A percentile compares a stretch with the other conserved stretches of the same genome.
phyloP scores from a whole-genome alignment of 2,888 invertebrate species.

The Phymatocera aterrima region DNA sequence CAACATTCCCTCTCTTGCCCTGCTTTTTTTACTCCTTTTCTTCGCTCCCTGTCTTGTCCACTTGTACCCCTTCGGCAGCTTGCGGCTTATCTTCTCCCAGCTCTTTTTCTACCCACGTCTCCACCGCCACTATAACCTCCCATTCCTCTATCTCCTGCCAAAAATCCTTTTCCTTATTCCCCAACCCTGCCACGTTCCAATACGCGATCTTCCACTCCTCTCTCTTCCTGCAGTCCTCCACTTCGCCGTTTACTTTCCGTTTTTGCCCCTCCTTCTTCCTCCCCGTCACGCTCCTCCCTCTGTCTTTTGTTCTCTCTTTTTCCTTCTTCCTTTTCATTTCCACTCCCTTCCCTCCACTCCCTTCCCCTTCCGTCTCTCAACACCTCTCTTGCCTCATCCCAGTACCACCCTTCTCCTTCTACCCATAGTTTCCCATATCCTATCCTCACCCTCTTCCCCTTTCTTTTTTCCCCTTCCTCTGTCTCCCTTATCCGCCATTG shows the following conservation, averaged over 20 bases:
- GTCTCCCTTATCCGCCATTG: neutral
- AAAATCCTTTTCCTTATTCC: slow-evolving; percentile 52
- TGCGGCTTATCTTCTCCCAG: slow-evolving; percentile 16
- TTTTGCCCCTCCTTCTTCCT: too few species aligned
- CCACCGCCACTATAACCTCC: slow-evolving; percentile 45
- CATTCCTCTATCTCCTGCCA: slow-evolving; percentile 48
- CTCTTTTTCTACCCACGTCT: slow-evolving; percentile 47
- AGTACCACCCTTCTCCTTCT: neutral
- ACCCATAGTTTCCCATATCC: neutral
- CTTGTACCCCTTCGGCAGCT: slow-evolving; percentile 38
- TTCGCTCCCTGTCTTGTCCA: slow-evolving; percentile 1
- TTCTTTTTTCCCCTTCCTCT: neutral
- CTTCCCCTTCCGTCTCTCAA: neutral
- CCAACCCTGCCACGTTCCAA: slow-evolving; percentile 53
- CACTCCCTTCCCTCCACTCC: neutral
- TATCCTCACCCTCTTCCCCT: neutral
- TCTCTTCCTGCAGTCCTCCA: too few species aligned
- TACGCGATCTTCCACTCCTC: too few species aligned
- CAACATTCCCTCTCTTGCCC: neutral
- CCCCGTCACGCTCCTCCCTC: neutral
- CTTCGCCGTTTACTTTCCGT: too few species aligned
- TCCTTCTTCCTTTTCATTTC: neutral
- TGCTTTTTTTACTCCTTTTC: too few species aligned
- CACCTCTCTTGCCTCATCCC: neutral
- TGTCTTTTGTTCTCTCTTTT: neutral